Conservation (phyloP, 2,888 invertebrate genomes). For the Oxyteleia sp. region DNA sequence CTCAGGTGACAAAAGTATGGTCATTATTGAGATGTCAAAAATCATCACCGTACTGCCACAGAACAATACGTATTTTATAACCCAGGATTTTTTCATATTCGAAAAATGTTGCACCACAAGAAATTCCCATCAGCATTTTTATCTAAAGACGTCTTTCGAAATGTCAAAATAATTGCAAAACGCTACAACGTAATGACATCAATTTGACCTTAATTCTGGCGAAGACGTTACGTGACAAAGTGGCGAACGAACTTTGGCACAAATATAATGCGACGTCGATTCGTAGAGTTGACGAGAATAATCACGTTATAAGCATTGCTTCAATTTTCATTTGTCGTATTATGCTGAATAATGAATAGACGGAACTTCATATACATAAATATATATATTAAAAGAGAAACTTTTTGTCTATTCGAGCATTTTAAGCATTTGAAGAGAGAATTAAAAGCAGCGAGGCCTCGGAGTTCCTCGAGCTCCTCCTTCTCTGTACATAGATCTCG, state of each 20-base stretch:
- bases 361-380: slow-evolving; percentile 37
- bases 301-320: slow-evolving; percentile 35
- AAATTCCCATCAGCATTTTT: neutral
- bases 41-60: slow-evolving; percentile 15
- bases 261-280: neutral
- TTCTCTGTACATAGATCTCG: slow-evolving; percentile 73
- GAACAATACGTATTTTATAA: slow-evolving; percentile 38
- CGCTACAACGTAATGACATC: no score
- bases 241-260: no score
- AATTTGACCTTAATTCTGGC: no score
- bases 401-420: slow-evolving; percentile 70
- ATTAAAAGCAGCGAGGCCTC: slow-evolving; percentile 73
- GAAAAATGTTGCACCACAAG: slow-evolving; percentile 1
- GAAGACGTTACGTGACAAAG: no score
- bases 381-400: slow-evolving; percentile 63
- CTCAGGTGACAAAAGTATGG: slow-evolving; percentile 48
- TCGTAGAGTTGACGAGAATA: slow-evolving; percentile 23
- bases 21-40: slow-evolving; percentile 51
- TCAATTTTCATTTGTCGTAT: slow-evolving; percentile 52
- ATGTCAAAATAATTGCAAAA: slow-evolving; percentile 1
- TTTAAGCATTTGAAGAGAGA: slow-evolving; percentile 74
- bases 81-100: slow-evolving; percentile 2
- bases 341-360: slow-evolving; percentile 58
- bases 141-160: neutral
- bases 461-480: slow-evolving; percentile 70